Percentiles rank a stretch among this genome's conserved stretches.
Conservation (phyloP, 1,140 invertebrate species). For the Drosophila mauritiana region DNA sequence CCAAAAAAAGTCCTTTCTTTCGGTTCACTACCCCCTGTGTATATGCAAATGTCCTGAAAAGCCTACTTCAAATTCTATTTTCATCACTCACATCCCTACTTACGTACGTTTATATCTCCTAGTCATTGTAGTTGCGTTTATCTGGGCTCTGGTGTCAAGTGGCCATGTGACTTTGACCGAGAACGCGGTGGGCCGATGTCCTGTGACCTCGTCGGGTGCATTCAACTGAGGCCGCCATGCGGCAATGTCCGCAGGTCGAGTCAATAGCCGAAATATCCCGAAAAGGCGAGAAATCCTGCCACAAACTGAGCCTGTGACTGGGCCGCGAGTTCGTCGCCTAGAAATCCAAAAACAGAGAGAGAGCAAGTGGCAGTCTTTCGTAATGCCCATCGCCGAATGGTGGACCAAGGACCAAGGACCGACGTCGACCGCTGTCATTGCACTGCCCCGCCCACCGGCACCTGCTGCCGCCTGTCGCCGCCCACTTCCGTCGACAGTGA, state of each 20-base stretch:
- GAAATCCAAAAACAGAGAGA: not conserved
- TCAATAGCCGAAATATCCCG: conserved; percentile 43
- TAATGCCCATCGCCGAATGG: conserved; percentile 26
- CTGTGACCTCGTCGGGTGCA: conserved; percentile 51
- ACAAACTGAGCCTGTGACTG: conserved; percentile 38
- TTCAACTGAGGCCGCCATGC: conserved; percentile 43
- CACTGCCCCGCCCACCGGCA: conserved; percentile 41
- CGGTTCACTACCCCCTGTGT: not conserved
- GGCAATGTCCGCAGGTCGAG: conserved; percentile 23
- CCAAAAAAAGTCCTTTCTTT: conserved; percentile 9
- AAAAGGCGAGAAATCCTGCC: conserved; percentile 22
- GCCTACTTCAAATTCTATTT: conserved; percentile 22
- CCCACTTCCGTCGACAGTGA: conserved; percentile 60
- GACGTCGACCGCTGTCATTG: conserved; percentile 54
- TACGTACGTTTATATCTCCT: conserved; percentile 16
- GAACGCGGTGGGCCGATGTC: conserved; percentile 29
- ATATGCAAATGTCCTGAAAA: not conserved
- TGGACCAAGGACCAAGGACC: conserved; percentile 37
- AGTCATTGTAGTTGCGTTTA: conserved; percentile 21
- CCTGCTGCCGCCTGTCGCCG: conserved; percentile 16
- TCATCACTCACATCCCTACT: conserved; percentile 8
- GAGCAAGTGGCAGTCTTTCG: conserved; percentile 24
- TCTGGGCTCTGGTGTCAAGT: conserved; percentile 24
- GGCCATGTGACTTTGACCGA: conserved; percentile 36
- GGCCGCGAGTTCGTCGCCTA: conserved; percentile 29